phyloP scores from a whole-genome alignment of 2,797 vertebrate genomes.

The Menidia menidia region DNA sequence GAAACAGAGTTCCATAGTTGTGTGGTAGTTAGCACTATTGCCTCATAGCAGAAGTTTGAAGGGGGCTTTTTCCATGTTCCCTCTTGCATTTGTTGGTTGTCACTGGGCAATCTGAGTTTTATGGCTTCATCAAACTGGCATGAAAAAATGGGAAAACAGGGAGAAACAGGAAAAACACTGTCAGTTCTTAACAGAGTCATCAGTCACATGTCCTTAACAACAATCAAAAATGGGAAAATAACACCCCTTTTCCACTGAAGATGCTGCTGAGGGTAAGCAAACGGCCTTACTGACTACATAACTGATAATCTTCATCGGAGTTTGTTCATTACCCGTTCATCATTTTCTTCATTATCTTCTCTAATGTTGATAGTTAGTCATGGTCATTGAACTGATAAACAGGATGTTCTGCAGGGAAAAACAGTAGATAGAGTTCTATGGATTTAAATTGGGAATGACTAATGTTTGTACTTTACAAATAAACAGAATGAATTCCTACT shows the following conservation, averaged over 20 bases:
- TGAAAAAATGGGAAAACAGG: not conserved
- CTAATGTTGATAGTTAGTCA: not conserved
- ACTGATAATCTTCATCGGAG: slow-evolving; percentile 47
- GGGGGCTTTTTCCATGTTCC: too few species aligned
- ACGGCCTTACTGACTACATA: slow-evolving; percentile 28
- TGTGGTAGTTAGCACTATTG: too few species aligned
- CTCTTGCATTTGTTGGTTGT: too few species aligned
- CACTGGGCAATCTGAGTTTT: too few species aligned
- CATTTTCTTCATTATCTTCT: slow-evolving; percentile 32
- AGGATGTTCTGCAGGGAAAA: not conserved
- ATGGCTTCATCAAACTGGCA: too few species aligned
- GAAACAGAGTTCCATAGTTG: too few species aligned
- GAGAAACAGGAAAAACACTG: not conserved
- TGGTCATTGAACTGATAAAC: not conserved
- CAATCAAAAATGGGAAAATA: slow-evolving; percentile 8
- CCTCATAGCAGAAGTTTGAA: too few species aligned
- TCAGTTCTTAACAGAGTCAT: not conserved
- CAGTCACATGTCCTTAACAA: not conserved
- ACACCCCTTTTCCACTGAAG: slow-evolving; percentile 8
- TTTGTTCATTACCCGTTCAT: slow-evolving; percentile 34
- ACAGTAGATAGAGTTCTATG: slow-evolving; percentile 1
- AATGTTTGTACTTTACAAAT: slow-evolving; percentile 2
- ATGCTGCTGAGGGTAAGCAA: slow-evolving; percentile 9
- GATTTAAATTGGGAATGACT: slow-evolving; percentile 10
- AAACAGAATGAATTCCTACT: not conserved